A percentile compares a stretch with the other conserved stretches of the same genome.
Evolutionary conservation across 1,140 invertebrate species (phyloP).

Genomic region (Nomia melanderi): DNA sequence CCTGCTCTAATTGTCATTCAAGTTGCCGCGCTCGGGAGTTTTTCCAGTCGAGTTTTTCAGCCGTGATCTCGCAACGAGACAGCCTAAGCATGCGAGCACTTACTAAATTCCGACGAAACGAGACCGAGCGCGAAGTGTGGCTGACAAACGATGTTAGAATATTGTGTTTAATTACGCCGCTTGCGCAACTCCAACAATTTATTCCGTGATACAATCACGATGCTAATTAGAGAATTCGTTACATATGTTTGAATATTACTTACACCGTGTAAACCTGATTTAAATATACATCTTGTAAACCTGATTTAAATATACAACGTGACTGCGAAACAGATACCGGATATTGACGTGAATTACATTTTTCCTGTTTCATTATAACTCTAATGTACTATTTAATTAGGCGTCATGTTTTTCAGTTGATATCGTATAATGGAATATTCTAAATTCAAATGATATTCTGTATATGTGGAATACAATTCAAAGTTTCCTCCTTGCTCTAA

Average conservation of each 20-base stretch:
- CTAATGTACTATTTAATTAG: no score
- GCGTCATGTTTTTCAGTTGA: no score
- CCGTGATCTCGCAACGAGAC: conserved; percentile 36
- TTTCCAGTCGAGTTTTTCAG: conserved; percentile 28
- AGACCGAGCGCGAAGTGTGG: neutral
- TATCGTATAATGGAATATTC: no score
- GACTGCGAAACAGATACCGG: neutral
- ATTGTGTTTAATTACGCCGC: conserved; percentile 1
- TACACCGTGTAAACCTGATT: neutral
- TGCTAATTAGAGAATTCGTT: conserved; percentile 4
- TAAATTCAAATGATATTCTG: no score
- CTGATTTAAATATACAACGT: neutral
- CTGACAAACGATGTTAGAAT: neutral
- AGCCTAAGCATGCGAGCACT: conserved; percentile 1
- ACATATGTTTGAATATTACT: neutral
- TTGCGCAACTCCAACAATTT: neutral
- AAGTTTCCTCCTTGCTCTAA: no score
- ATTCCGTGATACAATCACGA: neutral
- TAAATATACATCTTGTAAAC: neutral
- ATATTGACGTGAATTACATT: neutral
- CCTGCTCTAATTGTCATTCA: conserved; percentile 61
- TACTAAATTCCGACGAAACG: conserved; percentile 32
- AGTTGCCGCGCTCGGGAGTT: conserved; percentile 32
- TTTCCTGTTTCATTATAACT: no score
- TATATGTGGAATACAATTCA: no score